Evolutionary conservation across 2,113 vertebrate genomes (phyloP).

Genomic region (Catharus fuscescens): DNA sequence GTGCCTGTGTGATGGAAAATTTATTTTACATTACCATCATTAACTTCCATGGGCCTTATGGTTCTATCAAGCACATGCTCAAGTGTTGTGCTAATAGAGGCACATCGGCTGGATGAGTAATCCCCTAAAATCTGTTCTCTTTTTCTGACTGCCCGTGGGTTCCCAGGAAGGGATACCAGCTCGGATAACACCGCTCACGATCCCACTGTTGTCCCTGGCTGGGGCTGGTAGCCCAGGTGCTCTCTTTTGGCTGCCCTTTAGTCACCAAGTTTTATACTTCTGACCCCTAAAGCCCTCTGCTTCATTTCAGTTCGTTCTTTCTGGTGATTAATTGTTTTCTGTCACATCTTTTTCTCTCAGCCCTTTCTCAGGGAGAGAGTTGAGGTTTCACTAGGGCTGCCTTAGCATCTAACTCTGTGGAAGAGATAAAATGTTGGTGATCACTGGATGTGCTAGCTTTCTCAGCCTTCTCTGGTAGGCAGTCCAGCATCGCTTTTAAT

Average conservation of each 20-base stretch:
- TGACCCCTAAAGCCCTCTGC: not conserved
- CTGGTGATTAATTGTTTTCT: not conserved
- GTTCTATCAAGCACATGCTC: slow-evolving; percentile 35
- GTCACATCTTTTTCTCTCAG: not conserved
- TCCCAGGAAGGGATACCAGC: not conserved
- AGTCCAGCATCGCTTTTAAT: not conserved
- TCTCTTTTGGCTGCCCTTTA: not conserved
- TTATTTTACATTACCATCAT: slow-evolving; percentile 2
- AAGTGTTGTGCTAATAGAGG: slow-evolving; percentile 57
- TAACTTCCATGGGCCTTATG: slow-evolving; percentile 43
- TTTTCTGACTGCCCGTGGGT: not conserved
- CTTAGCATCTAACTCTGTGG: not conserved
- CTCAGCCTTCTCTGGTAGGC: not conserved
- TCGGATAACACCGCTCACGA: accelerated
- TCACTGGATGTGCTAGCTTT: not conserved
- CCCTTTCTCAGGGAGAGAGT: not conserved
- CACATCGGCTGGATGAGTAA: slow-evolving; percentile 41
- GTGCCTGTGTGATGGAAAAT: not conserved
- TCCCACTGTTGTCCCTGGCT: not conserved
- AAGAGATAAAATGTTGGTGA: not conserved
- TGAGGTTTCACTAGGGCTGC: not conserved
- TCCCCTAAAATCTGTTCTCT: slow-evolving; percentile 50
- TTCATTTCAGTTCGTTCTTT: not conserved
- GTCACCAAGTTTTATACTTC: not conserved
- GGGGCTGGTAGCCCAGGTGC: not conserved